A percentile compares a stretch with the other conserved stretches of the same genome.
Evolutionary conservation across 2,113 vertebrate species (phyloP).

Genomic region (Albula goreensis): DNA sequence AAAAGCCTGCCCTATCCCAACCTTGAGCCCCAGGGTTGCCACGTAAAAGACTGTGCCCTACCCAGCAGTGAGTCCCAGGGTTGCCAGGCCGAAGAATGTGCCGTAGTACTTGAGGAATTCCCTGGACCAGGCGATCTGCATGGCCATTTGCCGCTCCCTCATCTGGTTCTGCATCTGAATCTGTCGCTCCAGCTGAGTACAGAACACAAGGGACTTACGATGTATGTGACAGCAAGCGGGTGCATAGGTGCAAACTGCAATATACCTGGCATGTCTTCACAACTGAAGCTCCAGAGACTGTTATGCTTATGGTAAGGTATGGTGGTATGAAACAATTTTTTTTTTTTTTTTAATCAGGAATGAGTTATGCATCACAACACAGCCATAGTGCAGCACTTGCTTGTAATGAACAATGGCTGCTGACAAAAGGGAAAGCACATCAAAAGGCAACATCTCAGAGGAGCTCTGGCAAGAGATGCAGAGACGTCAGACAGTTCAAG

Average conservation of each 20-base stretch:
- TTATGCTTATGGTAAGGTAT: no score
- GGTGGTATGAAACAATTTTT: no score
- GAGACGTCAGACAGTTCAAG: no score
- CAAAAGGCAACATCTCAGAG: no score
- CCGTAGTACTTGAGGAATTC: conserved; percentile 87
- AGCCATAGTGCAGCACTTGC: no score
- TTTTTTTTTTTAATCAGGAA: no score
- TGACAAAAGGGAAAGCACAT: no score
- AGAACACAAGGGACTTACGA: background rate
- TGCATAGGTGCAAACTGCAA: background rate
- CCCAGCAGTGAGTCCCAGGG: conserved; percentile 72
- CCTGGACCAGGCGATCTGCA: conserved; percentile 85
- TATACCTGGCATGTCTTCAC: background rate
- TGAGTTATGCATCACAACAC: no score
- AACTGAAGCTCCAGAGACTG: no score
- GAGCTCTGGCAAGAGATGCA: no score
- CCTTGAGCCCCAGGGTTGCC: background rate
- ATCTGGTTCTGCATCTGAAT: conserved; percentile 87
- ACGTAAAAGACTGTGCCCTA: conserved; percentile 44
- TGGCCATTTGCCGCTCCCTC: conserved; percentile 69
- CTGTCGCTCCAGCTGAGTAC: conserved; percentile 82
- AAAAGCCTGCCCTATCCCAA: no score
- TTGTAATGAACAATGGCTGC: no score
- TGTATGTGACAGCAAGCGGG: background rate
- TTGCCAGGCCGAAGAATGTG: conserved; percentile 71